phyloP scores from a whole-genome alignment of 2,888 invertebrate species.

The Molanna angustata region DNA sequence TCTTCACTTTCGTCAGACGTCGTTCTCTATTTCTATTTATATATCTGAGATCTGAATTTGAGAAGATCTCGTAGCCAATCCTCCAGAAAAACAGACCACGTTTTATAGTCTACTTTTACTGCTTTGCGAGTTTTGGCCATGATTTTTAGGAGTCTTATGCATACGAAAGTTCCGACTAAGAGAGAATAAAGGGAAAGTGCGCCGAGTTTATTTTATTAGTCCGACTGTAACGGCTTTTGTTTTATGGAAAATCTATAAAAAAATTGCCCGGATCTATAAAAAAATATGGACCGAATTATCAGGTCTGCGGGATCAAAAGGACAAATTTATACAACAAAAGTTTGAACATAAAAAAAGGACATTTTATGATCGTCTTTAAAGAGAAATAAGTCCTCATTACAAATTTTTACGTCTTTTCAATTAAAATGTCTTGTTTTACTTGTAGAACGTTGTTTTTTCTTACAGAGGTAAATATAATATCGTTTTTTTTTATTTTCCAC shows the following conservation, averaged over 20 bases:
- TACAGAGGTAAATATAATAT: no score
- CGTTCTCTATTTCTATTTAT: no score
- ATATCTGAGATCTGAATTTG: not conserved
- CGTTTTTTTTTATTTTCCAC: no score
- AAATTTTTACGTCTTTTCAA: no score
- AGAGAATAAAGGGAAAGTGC: conserved; percentile 15
- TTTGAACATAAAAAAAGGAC: no score
- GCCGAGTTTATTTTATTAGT: conserved; percentile 18
- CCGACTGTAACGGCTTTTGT: conserved; percentile 15
- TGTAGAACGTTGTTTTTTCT: no score
- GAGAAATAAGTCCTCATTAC: no score
- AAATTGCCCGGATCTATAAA: no score
- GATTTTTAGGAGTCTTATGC: conserved; percentile 18
- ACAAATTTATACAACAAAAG: no score
- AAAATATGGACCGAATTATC: conserved; percentile 13
- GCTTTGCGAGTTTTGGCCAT: conserved; percentile 14
- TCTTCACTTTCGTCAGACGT: no score
- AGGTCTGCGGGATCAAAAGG: not conserved
- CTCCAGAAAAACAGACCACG: conserved; percentile 22
- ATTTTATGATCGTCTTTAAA: no score
- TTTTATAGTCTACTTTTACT: conserved; percentile 20
- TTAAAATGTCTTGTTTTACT: no score
- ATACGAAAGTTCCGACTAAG: conserved; percentile 13
- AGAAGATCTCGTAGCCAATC: conserved; percentile 9
- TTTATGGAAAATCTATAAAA: conserved; percentile 19